A percentile compares a stretch with the other conserved stretches of the same genome.
Conservation (phyloP, 2,113 vertebrate species). For the Tragelaphus strepsiceros region DNA sequence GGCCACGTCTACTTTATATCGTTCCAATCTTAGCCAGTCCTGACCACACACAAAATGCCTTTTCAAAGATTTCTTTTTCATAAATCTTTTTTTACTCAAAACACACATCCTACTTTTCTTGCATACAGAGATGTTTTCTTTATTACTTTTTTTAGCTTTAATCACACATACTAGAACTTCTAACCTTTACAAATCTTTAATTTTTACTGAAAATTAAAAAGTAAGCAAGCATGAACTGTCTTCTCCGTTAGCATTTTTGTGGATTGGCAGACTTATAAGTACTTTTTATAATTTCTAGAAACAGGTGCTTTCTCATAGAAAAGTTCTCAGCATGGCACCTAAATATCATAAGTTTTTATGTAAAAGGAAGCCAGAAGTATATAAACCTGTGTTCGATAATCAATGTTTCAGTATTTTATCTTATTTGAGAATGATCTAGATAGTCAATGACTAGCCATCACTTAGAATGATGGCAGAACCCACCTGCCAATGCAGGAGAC, state of each 20-base stretch:
- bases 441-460: background rate
- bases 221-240: background rate
- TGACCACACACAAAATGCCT: background rate
- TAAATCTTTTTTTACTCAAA: background rate
- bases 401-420: background rate
- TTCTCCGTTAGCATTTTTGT: background rate
- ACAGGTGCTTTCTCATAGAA: background rate
- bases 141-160: background rate
- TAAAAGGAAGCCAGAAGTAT: background rate
- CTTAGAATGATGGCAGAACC: background rate
- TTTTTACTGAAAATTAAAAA: background rate
- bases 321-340: background rate
- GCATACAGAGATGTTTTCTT: background rate
- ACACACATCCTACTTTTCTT: background rate
- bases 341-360: background rate
- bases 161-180: background rate
- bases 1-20: background rate
- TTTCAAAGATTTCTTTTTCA: background rate
- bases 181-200: background rate
- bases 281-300: background rate
- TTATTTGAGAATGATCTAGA: background rate
- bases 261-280: background rate
- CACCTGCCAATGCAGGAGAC: background rate
- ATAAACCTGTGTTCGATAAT: background rate
- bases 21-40: background rate